Percentiles rank a stretch among this genome's conserved stretches.
These are phyloP conservation scores for Toxotes jaculatrix DNA, from an alignment of 2,113 vertebrate genomes.

Conservation along the genomic window DNA sequence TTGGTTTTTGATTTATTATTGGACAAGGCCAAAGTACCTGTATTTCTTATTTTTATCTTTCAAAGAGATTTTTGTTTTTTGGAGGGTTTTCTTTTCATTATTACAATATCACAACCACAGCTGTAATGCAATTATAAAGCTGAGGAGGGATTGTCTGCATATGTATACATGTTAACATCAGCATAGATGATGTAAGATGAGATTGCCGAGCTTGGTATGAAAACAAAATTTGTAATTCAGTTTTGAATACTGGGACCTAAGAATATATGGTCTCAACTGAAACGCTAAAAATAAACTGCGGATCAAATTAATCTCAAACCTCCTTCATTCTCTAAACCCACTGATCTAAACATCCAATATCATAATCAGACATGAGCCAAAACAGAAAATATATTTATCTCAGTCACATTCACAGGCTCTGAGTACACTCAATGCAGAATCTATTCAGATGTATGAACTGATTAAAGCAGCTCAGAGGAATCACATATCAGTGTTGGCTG, in stretches of 20 bases:
- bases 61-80: too few relatives aligned
- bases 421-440: slow-evolving; percentile 23
- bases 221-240: too few relatives aligned
- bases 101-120: slow-evolving; percentile 18
- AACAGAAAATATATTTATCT: slow-evolving; percentile 45
- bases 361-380: slow-evolving; percentile 30
- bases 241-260: slow-evolving; percentile 13
- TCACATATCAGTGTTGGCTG: slow-evolving; percentile 9
- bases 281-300: slow-evolving; percentile 46
- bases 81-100: background rate
- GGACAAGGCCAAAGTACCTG: background rate
- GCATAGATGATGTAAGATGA: slow-evolving; percentile 31
- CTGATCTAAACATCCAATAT: slow-evolving; percentile 49
- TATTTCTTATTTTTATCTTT: too few relatives aligned
- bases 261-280: background rate
- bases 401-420: slow-evolving; percentile 1
- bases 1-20: too few relatives aligned
- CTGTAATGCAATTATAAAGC: slow-evolving; percentile 12
- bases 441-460: slow-evolving; percentile 32
- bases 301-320: slow-evolving; percentile 40
- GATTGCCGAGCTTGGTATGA: background rate
- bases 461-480: slow-evolving; percentile 49
- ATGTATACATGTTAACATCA: slow-evolving; percentile 7
- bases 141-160: slow-evolving; percentile 5
- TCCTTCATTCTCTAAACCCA: slow-evolving; percentile 26